phyloP scores from a whole-genome alignment of 2,113 vertebrate species.

The Dipodomys stephensi region DNA sequence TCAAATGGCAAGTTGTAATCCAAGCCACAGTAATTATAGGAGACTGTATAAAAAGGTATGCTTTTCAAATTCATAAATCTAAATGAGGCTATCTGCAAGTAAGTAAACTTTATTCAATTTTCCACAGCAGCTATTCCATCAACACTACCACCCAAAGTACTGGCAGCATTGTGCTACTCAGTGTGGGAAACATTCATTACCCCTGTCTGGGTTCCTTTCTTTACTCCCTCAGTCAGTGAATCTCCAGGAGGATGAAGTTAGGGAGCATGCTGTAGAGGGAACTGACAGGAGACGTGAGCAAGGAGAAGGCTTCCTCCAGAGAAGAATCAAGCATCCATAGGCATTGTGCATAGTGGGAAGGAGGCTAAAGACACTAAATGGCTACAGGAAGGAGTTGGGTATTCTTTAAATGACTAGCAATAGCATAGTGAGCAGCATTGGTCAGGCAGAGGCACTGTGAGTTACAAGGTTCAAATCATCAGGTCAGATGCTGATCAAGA shows the following conservation, averaged over 20 bases:
- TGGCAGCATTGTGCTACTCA: background rate
- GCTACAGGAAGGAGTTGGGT: background rate
- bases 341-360: too few relatives aligned
- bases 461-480: background rate
- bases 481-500: background rate
- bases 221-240: background rate
- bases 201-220: background rate
- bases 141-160: background rate
- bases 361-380: too few relatives aligned
- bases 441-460: accelerated
- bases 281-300: accelerated
- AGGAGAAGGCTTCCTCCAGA: too few relatives aligned
- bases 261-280: accelerated
- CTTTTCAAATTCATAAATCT: constrained; percentile 77
- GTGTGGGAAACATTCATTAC: background rate
- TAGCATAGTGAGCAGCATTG: too few relatives aligned
- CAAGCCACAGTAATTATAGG: constrained; percentile 63
- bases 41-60: constrained; percentile 55
- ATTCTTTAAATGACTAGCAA: too few relatives aligned
- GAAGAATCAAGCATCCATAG: too few relatives aligned
- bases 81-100: constrained; percentile 66
- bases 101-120: constrained; percentile 67
- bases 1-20: constrained; percentile 69
- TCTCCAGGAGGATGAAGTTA: too few relatives aligned
- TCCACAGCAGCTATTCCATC: background rate